Evolutionary conservation across 2,888 invertebrate genomes (phyloP).

Genomic region (Doris montereyensis): DNA sequence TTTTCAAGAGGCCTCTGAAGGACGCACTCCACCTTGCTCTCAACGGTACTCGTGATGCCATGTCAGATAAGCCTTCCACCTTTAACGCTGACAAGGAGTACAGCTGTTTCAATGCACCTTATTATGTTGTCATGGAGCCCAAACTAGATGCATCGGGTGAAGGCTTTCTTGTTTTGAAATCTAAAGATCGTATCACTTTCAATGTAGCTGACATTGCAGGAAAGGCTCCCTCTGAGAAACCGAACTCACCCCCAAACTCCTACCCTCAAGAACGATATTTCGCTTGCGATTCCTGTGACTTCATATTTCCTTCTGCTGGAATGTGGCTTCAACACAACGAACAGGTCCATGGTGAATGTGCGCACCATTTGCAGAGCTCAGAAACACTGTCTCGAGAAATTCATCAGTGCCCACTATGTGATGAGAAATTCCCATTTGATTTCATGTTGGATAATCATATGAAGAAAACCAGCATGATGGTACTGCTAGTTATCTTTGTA

Average conservation of each 20-base stretch:
- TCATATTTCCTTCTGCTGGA: slow-evolving; percentile 28
- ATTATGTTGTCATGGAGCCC: slow-evolving; percentile 39
- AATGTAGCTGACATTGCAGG: slow-evolving; percentile 23
- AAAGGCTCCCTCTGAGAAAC: not conserved
- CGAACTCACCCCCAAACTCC: not conserved
- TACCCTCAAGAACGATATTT: slow-evolving; percentile 39
- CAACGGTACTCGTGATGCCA: not conserved
- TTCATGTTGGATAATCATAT: slow-evolving; percentile 41
- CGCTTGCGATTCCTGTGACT: slow-evolving; percentile 31
- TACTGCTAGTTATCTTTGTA: too few relatives aligned
- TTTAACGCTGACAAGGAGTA: not conserved
- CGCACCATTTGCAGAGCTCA: too few relatives aligned
- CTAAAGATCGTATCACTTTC: slow-evolving; percentile 21
- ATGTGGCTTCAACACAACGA: slow-evolving; percentile 35
- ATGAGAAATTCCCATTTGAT: slow-evolving; percentile 34
- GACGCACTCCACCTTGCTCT: slow-evolving; percentile 22
- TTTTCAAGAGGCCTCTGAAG: slow-evolving; percentile 32
- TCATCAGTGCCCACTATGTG: slow-evolving; percentile 28
- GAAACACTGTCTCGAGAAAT: too few relatives aligned
- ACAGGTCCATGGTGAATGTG: too few relatives aligned
- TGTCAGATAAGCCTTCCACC: not conserved
- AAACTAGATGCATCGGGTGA: slow-evolving; percentile 31
- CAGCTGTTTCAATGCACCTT: not conserved
- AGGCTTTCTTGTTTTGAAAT: slow-evolving; percentile 30
- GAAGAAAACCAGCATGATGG: too few relatives aligned